A percentile compares a stretch with the other conserved stretches of the same genome.
phyloP scores from a whole-genome alignment of 2,888 invertebrate genomes.

The Ichneumoninae sp. region DNA sequence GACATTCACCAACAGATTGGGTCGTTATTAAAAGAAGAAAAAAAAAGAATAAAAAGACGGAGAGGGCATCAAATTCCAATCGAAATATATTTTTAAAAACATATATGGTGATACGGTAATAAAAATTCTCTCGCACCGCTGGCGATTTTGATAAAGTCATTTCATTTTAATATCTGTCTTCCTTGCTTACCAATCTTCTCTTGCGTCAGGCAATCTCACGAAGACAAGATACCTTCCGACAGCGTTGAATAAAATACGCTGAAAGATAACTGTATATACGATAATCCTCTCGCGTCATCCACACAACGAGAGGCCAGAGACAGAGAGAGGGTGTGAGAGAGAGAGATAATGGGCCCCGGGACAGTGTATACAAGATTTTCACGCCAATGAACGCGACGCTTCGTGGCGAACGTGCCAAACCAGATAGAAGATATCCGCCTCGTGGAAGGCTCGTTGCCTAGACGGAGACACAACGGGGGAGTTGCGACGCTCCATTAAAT shows the following conservation, averaged over 20 bases:
- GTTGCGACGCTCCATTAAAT: conserved; percentile 75
- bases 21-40: conserved; percentile 27
- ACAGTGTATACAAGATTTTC: conserved; percentile 61
- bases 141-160: conserved; percentile 27
- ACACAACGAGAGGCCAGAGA: conserved; percentile 29
- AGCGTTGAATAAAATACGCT: conserved; percentile 38
- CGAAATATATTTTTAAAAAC: background rate
- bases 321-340: background rate
- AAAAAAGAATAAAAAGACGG: background rate
- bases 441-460: conserved; percentile 48
- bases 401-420: conserved; percentile 74
- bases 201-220: background rate
- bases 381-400: conserved; percentile 68
- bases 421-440: conserved; percentile 78
- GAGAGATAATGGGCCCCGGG: background rate
- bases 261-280: conserved; percentile 23
- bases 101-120: conserved; percentile 34
- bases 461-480: conserved; percentile 49
- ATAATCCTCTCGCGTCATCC: conserved; percentile 53
- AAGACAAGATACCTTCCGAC: conserved; percentile 27
- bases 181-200: conserved; percentile 17
- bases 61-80: background rate
- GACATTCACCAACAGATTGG: conserved; percentile 74
- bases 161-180: conserved; percentile 23
- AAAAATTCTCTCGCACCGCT: conserved; percentile 30